phyloP scores from a whole-genome alignment of 2,888 invertebrate genomes.

The Acholoe squamosa region DNA sequence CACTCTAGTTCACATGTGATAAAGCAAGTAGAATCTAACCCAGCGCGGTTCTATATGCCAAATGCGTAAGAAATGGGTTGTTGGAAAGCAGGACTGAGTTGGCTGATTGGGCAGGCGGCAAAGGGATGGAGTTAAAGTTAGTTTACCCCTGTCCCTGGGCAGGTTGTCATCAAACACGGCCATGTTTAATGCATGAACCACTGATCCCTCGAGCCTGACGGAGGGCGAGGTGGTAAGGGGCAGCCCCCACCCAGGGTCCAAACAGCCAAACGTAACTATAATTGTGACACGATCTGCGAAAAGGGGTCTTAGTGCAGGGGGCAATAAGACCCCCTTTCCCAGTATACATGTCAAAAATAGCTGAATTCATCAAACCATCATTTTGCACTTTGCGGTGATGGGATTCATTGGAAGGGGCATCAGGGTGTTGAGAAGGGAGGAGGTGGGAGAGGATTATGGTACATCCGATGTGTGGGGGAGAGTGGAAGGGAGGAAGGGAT shows the following conservation, averaged over 20 bases:
- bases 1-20: too few species aligned
- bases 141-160: neutral
- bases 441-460: neutral
- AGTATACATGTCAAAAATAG: too few species aligned
- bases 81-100: neutral
- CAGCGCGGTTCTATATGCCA: too few species aligned
- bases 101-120: neutral
- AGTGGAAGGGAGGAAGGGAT: neutral
- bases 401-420: neutral
- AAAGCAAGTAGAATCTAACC: too few species aligned
- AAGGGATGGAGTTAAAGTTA: neutral
- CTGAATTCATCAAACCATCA: neutral
- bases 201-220: neutral
- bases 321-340: too few species aligned
- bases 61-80: too few species aligned
- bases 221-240: neutral
- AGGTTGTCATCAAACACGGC: neutral
- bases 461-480: neutral
- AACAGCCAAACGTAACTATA: neutral
- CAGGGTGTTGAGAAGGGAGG: neutral
- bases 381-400: conserved; percentile 1
- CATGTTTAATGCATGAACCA: neutral
- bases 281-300: too few species aligned
- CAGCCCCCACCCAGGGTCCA: neutral
- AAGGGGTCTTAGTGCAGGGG: too few species aligned